phyloP scores from a whole-genome alignment of 2,797 vertebrate species.

The Poecilia wingei region DNA sequence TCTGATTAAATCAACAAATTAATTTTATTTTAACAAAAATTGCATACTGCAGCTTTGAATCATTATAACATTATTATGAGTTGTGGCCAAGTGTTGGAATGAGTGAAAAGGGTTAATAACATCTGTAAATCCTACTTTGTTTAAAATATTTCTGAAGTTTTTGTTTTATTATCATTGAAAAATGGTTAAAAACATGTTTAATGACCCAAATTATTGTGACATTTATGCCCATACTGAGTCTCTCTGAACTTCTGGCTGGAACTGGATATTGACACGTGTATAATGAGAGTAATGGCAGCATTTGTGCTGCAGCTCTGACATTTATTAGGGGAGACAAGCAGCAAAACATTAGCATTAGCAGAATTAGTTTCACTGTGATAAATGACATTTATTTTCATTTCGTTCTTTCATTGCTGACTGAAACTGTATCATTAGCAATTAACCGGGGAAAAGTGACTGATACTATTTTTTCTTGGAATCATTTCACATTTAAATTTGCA shows the following conservation, averaged over 20 bases:
- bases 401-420: constrained; percentile 19
- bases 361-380: not conserved
- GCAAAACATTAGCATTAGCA: constrained; percentile 9
- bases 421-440: constrained; percentile 21
- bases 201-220: not conserved
- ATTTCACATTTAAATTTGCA: not conserved
- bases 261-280: constrained; percentile 10
- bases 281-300: constrained; percentile 3
- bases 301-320: constrained; percentile 13
- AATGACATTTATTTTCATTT: constrained; percentile 11
- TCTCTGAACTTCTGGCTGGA: not conserved
- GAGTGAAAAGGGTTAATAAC: too few species aligned
- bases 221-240: not conserved
- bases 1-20: too few species aligned
- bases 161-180: not conserved
- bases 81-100: too few species aligned
- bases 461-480: not conserved
- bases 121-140: too few species aligned
- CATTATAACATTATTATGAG: too few species aligned
- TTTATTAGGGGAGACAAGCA: constrained; percentile 5
- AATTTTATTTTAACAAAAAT: too few species aligned
- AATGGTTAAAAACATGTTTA: not conserved
- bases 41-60: too few species aligned
- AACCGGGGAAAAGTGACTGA: constrained; percentile 7
- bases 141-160: not conserved